These are phyloP conservation scores for Abscondita cerata DNA, from an alignment of 2,888 invertebrate genomes.

Conservation along the genomic window DNA sequence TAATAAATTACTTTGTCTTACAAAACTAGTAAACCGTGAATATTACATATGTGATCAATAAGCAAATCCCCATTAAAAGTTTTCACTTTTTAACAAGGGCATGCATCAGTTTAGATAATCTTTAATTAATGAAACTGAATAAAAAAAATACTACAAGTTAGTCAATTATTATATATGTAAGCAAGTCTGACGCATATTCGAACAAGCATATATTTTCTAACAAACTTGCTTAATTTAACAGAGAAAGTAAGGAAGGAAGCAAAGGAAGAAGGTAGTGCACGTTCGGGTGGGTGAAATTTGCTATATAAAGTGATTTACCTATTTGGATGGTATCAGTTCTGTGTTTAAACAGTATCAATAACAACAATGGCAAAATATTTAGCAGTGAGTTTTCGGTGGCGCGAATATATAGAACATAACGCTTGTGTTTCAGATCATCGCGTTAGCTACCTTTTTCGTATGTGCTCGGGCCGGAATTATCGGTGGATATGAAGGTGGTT, in stretches of 20 bases:
- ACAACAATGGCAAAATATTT: conserved; percentile 26
- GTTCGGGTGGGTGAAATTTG: conserved; percentile 27
- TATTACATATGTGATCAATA: conserved; percentile 15
- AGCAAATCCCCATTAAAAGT: conserved; percentile 24
- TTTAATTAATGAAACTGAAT: conserved; percentile 25
- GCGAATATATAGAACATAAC: not conserved
- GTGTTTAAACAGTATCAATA: not conserved
- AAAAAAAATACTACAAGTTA: conserved; percentile 16
- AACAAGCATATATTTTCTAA: conserved; percentile 20
- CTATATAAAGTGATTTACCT: conserved; percentile 28
- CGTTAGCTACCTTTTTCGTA: conserved; percentile 41
- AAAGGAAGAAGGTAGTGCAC: conserved; percentile 30
- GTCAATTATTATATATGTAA: conserved; percentile 14
- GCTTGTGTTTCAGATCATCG: conserved; percentile 44
- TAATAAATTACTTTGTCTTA: not conserved
- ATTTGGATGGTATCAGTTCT: conserved; percentile 27
- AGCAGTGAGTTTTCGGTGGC: conserved; percentile 27
- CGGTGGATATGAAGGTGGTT: conserved; percentile 32
- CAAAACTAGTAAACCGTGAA: conserved; percentile 21
- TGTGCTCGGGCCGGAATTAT: conserved; percentile 37
- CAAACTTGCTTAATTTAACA: conserved; percentile 26
- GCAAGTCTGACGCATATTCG: conserved; percentile 9
- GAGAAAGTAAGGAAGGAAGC: conserved; percentile 37
- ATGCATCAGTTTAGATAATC: conserved; percentile 19
- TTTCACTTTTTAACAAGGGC: conserved; percentile 30